Base-by-base conservation (phyloP, 1,140 invertebrate species). In the Drosophila punjabiensis region DNA sequence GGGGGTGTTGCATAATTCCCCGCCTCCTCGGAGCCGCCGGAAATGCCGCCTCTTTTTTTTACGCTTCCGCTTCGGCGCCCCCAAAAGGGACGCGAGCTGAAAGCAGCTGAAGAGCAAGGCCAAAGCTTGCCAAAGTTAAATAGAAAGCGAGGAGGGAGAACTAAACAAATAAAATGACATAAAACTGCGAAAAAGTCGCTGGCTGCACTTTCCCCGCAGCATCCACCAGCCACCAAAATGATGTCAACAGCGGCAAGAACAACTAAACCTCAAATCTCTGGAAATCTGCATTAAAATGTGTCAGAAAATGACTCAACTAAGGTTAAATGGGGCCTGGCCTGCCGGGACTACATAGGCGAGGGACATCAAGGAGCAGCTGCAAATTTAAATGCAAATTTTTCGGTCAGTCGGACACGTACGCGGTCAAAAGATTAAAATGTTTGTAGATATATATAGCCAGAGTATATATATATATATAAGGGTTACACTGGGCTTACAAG, bases 101-200 rank as follows among this genome's bases (percentile, higher is more conserved):
- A 62, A 43, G 63, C 58, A 67, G 59, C 61, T 83, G 56, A 73
- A 47, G 62, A 59, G 70, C 56, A 69, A 81, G 63, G 60, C 63
- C 59, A 67, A 47, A 66, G 53, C 64, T 28, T 16, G 47, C 20
- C 55, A 60, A 55, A 79, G 76, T 55, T 39, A 75, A 63, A 76
- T 73, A 48, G 30, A 65, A 68, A 68, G 18, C 66, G 52, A 50
- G 60, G 33, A 43, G 16, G 6, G 41, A 77, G 45, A 88, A 74
- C 83, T 80, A 88, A 83, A 78, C 81, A 87, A 87, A 88, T 87
- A 88, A 81, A 80, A 80, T 58, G 70, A 32, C 81, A 69, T 67
- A 58, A 66, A 69, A 45, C 56, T 62, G 60, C 33, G 41, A 55
- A 63, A 62, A 59, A 60, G 53, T 48, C 32, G 67, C 20, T 56